Base-by-base conservation (phyloP, 2,797 vertebrate species). In the Potorous gilbertii region DNA sequence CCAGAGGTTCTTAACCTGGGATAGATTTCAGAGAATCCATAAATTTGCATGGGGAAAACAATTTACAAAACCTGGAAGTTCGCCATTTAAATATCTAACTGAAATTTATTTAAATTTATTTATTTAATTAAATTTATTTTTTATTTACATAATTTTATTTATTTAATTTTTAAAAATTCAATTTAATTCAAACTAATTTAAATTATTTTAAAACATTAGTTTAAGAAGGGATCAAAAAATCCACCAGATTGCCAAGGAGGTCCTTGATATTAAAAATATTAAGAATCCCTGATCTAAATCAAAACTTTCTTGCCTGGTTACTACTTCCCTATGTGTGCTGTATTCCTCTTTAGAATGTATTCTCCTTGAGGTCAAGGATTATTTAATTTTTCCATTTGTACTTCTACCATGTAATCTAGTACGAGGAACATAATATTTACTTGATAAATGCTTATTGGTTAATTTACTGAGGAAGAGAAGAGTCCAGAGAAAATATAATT, bases 401-500 rank as follows among this genome's bases (percentile, higher is more conserved):
- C 21, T 10, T 87, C 74, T 87, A 87, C 10, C 40, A 87, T 46
- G 24, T 27, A 11, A 10, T 46, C 40, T 81, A 74, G n/a, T 74
- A 74, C 0, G 1, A n/a, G 66, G 66, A 18, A 81, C 8, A 24
- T 81, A 81, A 81, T 46, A 46, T 46, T 21, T 81, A 40, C 21
- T 87, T 11, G 40, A 46, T 46, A 87, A 87, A 87, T 46, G 21
- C 9, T 87, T 46, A 27, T 87, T 87, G 40, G 31, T 87, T 87
- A 87, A 87, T 28, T 46, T 46, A 27, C 50, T 87, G 74, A 87
- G 74, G 40, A 50, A 87, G n/a, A 81, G 2, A 81, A 28, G 40
- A 62, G 1, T 89, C 55, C 28, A 95, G 56, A 95, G 91, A 90
- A 92, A 40, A 94, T 91, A 46, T 50, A 55, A 24, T 59, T 66